A percentile compares a stretch with the other conserved stretches of the same genome.
phyloP scores from a whole-genome alignment of 2,113 vertebrate genomes.

The Rhizomys pruinosus region DNA sequence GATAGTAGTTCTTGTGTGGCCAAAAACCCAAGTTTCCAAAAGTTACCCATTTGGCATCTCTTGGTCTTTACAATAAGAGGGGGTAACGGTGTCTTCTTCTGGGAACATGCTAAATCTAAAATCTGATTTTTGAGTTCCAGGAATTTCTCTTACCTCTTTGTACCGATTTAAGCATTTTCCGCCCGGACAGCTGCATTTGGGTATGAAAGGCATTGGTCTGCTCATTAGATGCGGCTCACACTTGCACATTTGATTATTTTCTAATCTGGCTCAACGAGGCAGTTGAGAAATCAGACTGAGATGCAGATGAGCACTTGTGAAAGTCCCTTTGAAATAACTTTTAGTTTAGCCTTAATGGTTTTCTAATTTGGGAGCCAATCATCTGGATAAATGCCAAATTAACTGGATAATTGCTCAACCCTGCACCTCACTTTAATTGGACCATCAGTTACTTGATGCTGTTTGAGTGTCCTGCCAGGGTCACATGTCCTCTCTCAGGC shows the following conservation, averaged over 20 bases:
- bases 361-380: conserved; percentile 66
- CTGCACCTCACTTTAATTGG: conserved; percentile 45
- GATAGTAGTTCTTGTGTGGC: neutral
- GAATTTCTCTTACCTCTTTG: neutral
- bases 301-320: conserved; percentile 54
- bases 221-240: conserved; percentile 50
- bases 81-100: neutral
- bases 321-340: conserved; percentile 68
- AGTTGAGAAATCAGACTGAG: conserved; percentile 50
- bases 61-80: neutral
- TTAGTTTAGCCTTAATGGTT: conserved; percentile 59
- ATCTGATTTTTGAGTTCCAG: neutral
- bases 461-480: neutral
- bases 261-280: conserved; percentile 60
- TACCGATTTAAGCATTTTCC: neutral
- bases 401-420: conserved; percentile 65
- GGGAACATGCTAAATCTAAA: neutral
- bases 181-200: neutral
- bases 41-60: neutral
- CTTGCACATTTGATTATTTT: conserved; percentile 40
- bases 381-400: conserved; percentile 67
- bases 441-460: conserved; percentile 42
- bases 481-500: neutral
- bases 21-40: neutral
- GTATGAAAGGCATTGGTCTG: neutral